These are phyloP conservation scores for Seriola aureovittata DNA, from an alignment of 2,113 vertebrate species.

Conservation along the genomic window DNA sequence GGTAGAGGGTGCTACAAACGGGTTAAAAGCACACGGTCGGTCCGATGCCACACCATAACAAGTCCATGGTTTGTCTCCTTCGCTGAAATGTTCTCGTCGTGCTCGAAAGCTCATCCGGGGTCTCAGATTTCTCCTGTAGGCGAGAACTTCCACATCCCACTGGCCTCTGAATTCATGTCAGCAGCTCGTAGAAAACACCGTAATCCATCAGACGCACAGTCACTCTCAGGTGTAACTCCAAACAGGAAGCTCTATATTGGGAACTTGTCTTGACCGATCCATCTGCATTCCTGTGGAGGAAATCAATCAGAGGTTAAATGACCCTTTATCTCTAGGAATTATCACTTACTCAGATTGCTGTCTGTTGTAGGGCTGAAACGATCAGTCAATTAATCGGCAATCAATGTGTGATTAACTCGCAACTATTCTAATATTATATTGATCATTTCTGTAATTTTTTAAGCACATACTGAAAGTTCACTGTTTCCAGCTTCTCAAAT, in stretches of 20 bases:
- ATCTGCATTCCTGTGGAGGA: conserved; percentile 87
- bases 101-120: conserved; percentile 68
- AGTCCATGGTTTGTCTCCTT: conserved; percentile 83
- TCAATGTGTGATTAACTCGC: not conserved
- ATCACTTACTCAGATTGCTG: not conserved
- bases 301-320: conserved; percentile 51
- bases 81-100: conserved; percentile 46
- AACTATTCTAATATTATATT: no score
- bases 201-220: conserved; percentile 79
- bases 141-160: conserved; percentile 80
- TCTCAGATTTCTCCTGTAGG: conserved; percentile 81
- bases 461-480: not conserved
- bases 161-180: conserved; percentile 89
- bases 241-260: conserved; percentile 83
- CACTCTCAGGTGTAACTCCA: conserved; percentile 85
- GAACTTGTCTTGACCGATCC: conserved; percentile 85
- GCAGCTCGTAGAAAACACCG: conserved; percentile 79
- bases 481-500: no score
- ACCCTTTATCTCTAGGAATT: not conserved
- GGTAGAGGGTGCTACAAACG: conserved; percentile 86
- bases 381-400: not conserved
- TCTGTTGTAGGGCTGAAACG: not conserved
- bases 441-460: not conserved
- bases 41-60: conserved; percentile 91
- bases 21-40: conserved; percentile 86